These are phyloP conservation scores for Oreochromis grahami DNA, from an alignment of 2,797 vertebrate species.

Conservation along the genomic window DNA sequence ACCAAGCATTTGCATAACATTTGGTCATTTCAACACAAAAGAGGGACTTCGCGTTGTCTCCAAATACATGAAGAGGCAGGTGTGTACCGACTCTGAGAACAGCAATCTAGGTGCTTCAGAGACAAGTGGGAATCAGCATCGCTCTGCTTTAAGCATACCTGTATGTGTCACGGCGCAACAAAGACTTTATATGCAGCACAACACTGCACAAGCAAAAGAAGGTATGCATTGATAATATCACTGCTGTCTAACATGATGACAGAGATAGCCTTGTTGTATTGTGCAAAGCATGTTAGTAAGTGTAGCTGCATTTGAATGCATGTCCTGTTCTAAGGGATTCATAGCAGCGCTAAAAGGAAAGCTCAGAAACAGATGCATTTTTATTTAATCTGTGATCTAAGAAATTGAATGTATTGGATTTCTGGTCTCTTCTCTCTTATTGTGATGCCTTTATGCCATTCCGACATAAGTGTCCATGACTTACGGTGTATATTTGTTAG, in stretches of 20 bases:
- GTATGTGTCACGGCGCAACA: background rate
- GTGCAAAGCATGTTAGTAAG: background rate
- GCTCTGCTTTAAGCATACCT: background rate
- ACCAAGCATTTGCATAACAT: background rate
- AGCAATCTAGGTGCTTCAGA: background rate
- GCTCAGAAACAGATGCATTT: background rate
- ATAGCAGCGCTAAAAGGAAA: background rate
- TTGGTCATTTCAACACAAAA: background rate
- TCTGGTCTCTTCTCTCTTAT: background rate
- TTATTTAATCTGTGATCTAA: background rate
- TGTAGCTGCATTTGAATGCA: background rate
- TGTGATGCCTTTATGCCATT: background rate
- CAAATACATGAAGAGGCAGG: background rate
- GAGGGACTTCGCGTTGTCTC: background rate
- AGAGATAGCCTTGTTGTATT: background rate
- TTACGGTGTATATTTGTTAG: background rate
- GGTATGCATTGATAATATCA: background rate
- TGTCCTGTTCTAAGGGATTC: background rate
- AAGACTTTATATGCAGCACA: background rate
- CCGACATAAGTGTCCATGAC: rapidly evolving
- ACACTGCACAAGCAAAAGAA: background rate
- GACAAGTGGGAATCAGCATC: background rate
- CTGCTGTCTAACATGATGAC: background rate
- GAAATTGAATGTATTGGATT: background rate
- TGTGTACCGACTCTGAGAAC: background rate